Evolutionary conservation across 1,140 invertebrate species (phyloP).

Genomic region (Melipona quadrifasciata): DNA sequence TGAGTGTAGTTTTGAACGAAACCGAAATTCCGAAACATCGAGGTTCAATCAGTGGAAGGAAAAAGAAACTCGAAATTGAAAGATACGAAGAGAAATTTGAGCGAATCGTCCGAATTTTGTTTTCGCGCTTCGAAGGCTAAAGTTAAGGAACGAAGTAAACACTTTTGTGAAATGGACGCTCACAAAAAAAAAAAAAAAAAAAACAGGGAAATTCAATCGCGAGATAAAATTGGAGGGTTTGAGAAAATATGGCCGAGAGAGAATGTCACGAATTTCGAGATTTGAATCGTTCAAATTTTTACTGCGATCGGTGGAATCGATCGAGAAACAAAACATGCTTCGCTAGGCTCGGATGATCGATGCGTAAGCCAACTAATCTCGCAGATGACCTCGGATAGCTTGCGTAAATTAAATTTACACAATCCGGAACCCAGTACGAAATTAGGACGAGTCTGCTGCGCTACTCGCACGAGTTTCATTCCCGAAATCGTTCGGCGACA

Average conservation of each 20-base stretch:
- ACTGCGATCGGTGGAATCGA: background rate
- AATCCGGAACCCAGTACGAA: conserved; percentile 5
- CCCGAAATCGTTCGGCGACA: background rate
- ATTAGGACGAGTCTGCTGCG: conserved; percentile 26
- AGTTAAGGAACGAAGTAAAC: background rate
- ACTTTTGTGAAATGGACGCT: no score
- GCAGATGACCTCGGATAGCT: conserved; percentile 33
- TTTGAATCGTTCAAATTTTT: background rate
- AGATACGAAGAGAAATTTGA: background rate
- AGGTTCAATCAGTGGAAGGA: background rate
- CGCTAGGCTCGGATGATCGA: conserved; percentile 49
- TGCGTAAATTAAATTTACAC: conserved; percentile 59
- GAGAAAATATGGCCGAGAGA: background rate
- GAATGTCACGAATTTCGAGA: background rate
- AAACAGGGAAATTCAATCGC: background rate
- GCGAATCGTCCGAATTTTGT: background rate
- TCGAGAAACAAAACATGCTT: conserved; percentile 22
- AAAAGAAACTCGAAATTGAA: background rate
- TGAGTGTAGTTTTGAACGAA: background rate
- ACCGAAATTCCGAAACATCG: background rate
- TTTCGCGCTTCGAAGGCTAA: background rate
- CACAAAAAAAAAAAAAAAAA: background rate
- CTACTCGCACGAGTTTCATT: background rate
- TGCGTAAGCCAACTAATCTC: conserved; percentile 58
- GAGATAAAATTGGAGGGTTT: background rate